A percentile compares a stretch with the other conserved stretches of the same genome.
Conservation (phyloP, 2,113 vertebrate genomes). For the Heterotis niloticus region DNA sequence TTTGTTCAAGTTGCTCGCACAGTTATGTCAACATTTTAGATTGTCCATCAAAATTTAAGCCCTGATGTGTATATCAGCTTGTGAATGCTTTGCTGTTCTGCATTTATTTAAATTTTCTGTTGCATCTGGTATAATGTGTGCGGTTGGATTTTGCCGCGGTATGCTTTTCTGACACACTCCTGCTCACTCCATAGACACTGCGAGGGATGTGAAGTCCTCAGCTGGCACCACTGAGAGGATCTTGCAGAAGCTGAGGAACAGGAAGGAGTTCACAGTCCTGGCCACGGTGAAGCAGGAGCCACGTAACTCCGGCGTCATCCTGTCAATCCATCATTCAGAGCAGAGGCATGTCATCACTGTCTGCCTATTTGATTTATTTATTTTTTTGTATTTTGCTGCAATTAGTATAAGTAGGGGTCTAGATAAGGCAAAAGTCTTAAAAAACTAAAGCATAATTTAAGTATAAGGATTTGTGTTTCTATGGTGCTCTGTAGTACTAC, state of each 20-base stretch:
- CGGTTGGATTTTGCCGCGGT: constrained; percentile 21
- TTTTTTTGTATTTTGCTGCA: too few relatives aligned
- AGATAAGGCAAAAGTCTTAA: too few relatives aligned
- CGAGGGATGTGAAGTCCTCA: constrained; percentile 83
- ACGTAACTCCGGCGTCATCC: constrained; percentile 91
- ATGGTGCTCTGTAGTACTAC: too few relatives aligned
- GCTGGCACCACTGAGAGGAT: constrained; percentile 71
- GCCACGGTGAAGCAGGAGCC: constrained; percentile 84
- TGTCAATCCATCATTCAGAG: constrained; percentile 89
- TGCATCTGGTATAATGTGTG: not conserved
- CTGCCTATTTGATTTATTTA: too few relatives aligned
- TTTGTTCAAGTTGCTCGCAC: too few relatives aligned
- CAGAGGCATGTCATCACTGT: constrained; percentile 70
- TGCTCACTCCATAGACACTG: constrained; percentile 65
- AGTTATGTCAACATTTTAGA: too few relatives aligned
- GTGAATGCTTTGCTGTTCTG: too few relatives aligned
- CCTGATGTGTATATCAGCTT: too few relatives aligned
- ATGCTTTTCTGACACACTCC: not conserved
- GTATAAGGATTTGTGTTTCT: too few relatives aligned
- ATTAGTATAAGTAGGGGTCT: too few relatives aligned
- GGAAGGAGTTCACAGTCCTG: constrained; percentile 87
- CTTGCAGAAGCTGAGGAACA: constrained; percentile 89
- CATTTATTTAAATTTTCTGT: not conserved
- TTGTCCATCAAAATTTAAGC: too few relatives aligned
- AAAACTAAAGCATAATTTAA: too few relatives aligned